Conservation (phyloP, 2,797 vertebrate genomes). For the Erethizon dorsatum region DNA sequence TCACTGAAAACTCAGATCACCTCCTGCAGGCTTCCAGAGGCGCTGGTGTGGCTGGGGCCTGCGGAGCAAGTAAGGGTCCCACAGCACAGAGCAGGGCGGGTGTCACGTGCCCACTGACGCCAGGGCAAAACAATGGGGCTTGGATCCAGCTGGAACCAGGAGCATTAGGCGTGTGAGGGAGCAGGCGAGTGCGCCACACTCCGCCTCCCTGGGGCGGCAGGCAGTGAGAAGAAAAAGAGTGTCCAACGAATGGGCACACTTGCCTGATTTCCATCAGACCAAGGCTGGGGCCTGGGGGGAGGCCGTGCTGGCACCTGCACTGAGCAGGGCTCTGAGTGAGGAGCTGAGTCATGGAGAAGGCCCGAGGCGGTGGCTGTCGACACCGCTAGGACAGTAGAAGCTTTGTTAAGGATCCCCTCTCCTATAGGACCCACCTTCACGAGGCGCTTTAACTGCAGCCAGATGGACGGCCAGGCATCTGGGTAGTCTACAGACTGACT, state of each 20-base stretch:
- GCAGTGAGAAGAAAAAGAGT: background rate
- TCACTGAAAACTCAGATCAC: background rate
- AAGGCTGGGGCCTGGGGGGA: too few relatives aligned
- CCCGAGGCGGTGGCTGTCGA: rapidly evolving
- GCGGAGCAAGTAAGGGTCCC: rapidly evolving
- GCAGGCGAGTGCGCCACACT: rapidly evolving
- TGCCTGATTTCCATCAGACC: constrained; percentile 11
- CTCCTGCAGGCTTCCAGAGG: background rate
- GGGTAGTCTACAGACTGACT: background rate
- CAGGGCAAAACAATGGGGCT: rapidly evolving
- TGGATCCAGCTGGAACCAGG: rapidly evolving
- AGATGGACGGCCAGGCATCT: background rate
- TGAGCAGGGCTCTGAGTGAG: background rate
- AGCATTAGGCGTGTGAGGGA: too few relatives aligned
- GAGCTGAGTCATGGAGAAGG: background rate
- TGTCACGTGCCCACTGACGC: rapidly evolving
- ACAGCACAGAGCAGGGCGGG: background rate
- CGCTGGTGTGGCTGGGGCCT: background rate
- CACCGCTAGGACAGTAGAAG: background rate
- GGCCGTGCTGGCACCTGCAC: background rate
- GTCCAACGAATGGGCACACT: background rate
- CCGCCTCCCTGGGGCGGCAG: background rate
- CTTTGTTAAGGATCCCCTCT: background rate
- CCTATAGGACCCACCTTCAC: background rate
- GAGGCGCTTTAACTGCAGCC: background rate